Evolutionary conservation across 1,140 invertebrate genomes (phyloP), one percentile per base, ranked within the genome.

Genomic region (Eumeta japonica): DNA sequence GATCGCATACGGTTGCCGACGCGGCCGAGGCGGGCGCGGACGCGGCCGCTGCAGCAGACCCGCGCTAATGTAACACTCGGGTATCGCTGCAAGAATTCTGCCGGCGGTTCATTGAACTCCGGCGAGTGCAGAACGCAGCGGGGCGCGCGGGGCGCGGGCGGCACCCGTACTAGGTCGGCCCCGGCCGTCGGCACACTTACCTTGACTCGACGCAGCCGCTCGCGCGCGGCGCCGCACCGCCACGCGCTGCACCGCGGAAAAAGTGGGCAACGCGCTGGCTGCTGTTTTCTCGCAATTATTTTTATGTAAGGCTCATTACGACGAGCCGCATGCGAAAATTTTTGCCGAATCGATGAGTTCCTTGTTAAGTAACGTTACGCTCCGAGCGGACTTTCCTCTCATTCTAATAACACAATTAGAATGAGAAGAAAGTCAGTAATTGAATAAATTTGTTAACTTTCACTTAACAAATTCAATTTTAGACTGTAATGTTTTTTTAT

Each of bases 61-160:
- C 63, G 63, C 64, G 64, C 61, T 70, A 73, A 73, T 73, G 68
- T 70, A 73, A 73, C 65, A 65, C 58, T 62, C 58, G 58, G 48
- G 46, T 61, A 57, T 62, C 59, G 49, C 57, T 66, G 61, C 57
- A 70, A 73, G 65, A 73, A 68, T 68, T 68, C 63, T 70, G 58
- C 60, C 58, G 43, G 35, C 59, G 50, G 67, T 73, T 73, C 68
- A 54, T 63, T 73, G 68, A 73, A 73, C 68, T 68, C 65, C 66
- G 48, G 62, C 62, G 63, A 68, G 58, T 73, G 63, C 67, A 72
- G 64, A 68, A 61, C 58, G 56, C 51, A 53, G 45, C 42, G 56
- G 52, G 51, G 62, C 55, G n/a, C n/a, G n/a, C n/a, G n/a, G n/a
- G n/a, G n/a, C n/a, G n/a, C n/a, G n/a, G 20, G 62, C 59, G 61